Conservation (phyloP, 2,888 invertebrate genomes). For the Drosophila anomelani region DNA sequence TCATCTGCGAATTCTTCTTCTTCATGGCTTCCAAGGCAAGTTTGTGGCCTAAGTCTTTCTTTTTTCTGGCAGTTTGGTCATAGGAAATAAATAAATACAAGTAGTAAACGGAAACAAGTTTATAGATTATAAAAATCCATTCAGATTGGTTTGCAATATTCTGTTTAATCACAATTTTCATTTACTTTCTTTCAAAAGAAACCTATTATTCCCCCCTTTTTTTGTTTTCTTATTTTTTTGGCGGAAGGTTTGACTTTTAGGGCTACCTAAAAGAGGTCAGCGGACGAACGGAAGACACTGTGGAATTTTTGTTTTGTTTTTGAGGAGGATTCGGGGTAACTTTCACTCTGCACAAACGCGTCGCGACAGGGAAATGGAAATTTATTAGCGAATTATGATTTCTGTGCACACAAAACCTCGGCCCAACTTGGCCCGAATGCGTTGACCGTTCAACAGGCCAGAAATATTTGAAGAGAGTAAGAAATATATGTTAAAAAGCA, state of each 20-base stretch:
- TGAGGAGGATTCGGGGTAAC: slow-evolving; percentile 40
- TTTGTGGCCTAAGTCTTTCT: slow-evolving; percentile 64
- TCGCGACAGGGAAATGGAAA: slow-evolving; percentile 72
- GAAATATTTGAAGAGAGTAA: not conserved
- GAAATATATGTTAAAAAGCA: not conserved
- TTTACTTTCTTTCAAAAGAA: not conserved
- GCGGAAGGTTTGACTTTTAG: slow-evolving; percentile 17
- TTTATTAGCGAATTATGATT: slow-evolving; percentile 78
- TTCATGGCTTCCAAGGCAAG: slow-evolving; percentile 17
- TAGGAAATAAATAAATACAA: not conserved
- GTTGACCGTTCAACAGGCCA: slow-evolving; percentile 13
- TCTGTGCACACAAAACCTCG: slow-evolving; percentile 57
- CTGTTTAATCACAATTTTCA: too few species aligned
- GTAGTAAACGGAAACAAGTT: too few species aligned
- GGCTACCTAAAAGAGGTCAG: slow-evolving; percentile 19
- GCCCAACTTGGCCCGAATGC: slow-evolving; percentile 14
- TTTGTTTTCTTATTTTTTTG: not conserved
- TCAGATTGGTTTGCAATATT: too few species aligned
- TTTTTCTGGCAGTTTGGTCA: slow-evolving; percentile 1
- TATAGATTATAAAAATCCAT: not conserved
- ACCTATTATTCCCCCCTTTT: slow-evolving; percentile 2
- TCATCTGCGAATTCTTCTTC: not conserved
- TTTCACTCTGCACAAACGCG: slow-evolving; percentile 65
- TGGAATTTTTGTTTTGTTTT: slow-evolving; percentile 5
- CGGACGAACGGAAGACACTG: slow-evolving; percentile 6